These are phyloP conservation scores for Phasianus colchicus DNA, from an alignment of 2,113 vertebrate species.

Conservation along the genomic window DNA sequence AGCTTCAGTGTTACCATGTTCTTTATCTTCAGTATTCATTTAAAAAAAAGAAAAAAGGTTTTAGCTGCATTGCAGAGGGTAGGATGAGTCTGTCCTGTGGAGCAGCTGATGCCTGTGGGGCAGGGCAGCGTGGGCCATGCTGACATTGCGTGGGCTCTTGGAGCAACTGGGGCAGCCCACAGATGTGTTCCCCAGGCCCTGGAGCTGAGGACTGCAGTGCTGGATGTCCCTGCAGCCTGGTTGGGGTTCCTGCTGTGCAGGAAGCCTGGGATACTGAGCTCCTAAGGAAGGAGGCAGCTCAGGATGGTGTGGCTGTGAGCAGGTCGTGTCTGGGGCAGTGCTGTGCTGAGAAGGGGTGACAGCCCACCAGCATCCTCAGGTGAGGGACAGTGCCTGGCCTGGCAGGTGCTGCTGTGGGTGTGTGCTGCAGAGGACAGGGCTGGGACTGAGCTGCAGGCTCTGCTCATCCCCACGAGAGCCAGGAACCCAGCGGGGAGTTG, in stretches of 20 bases:
- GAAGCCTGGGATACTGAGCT: background rate
- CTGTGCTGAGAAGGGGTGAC: background rate
- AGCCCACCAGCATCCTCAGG: background rate
- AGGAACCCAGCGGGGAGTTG: background rate
- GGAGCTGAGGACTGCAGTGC: background rate
- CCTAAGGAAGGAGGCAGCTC: background rate
- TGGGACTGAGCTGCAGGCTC: background rate
- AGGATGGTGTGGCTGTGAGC: background rate
- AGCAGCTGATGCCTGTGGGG: background rate
- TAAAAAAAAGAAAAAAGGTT: background rate
- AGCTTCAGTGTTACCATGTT: background rate
- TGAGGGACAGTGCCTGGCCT: background rate
- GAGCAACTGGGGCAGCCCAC: background rate
- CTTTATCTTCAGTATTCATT: background rate
- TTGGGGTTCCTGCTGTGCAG: background rate
- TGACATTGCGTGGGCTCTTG: background rate
- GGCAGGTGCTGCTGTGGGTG: background rate
- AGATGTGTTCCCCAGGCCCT: background rate
- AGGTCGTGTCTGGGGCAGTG: fast-evolving
- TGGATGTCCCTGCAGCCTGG: background rate
- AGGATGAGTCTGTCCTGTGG: background rate
- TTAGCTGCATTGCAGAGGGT: background rate
- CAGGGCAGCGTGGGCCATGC: background rate
- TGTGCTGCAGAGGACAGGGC: background rate
- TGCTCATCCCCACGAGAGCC: fast-evolving